Evolutionary conservation across 2,797 vertebrate genomes (phyloP), one percentile per base, ranked within the genome.

Genomic region (Petrocephalus schoutedeni): DNA sequence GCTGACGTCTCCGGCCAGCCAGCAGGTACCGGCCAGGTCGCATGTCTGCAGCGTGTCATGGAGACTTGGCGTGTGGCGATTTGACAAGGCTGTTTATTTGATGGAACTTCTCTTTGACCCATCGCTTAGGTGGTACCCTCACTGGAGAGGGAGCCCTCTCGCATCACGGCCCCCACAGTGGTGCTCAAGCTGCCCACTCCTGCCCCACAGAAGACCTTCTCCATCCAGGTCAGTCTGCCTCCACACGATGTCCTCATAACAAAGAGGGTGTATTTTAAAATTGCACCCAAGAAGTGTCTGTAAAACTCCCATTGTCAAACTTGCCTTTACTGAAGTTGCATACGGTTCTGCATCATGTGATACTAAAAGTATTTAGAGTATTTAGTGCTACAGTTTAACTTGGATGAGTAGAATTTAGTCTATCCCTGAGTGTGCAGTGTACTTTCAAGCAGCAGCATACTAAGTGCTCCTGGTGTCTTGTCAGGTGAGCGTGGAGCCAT

Each of bases 401-500:
- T 84, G 14, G 4, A 54, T 54, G 80, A 84, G 16, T 5, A 2
- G 16, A 1, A 2, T 28, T 56, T 3, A 23, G 12, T 56, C 12
- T 28, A 21, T 53, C 21, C 28, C 49, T 54, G 4, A 57, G 53
- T 28, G 7, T 85, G 3, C 53, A 85, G 23, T 28, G 28, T 85
- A n/a, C 19, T 80, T 49, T 80, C 14, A 12, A 71, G 64, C 32
- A 71, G 28, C 36, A 28, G 64, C 14, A 36, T 36, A 28, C 28
- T 71, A 71, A 71, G 4, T 71, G 64, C 28, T 36, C 28, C 64
- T 71, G 64, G 28, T 36, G 28, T 49, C 7, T n/a, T 32, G 56
- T 58, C 87, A 98, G 98, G 93, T 98, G 91, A 97, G 97, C 94
- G 96, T 96, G 82, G 98, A 99, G 89, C 97, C 98, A 0, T 95